A percentile compares a stretch with the other conserved stretches of the same genome.
These are phyloP conservation scores for Oryzias celebensis DNA, from an alignment of 2,113 vertebrate genomes.

Conservation along the genomic window DNA sequence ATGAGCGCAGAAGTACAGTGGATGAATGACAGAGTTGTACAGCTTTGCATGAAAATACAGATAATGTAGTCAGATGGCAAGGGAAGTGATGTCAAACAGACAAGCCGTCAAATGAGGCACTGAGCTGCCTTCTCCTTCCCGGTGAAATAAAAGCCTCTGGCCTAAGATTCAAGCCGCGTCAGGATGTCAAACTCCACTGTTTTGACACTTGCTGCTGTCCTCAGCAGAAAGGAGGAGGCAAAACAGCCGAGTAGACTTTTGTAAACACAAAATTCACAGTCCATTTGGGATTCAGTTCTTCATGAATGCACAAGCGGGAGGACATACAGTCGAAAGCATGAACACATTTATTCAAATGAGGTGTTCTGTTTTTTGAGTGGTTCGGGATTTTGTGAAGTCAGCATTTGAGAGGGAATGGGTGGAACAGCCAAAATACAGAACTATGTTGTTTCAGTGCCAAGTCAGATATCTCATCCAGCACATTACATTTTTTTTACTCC, in stretches of 20 bases:
- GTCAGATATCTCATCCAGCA: slow-evolving; percentile 3
- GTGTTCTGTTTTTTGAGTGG: background rate
- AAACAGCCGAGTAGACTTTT: slow-evolving; percentile 46
- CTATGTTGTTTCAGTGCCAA: slow-evolving; percentile 2
- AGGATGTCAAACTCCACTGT: slow-evolving; percentile 64
- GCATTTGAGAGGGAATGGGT: slow-evolving; percentile 1
- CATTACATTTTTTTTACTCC: slow-evolving; percentile 8
- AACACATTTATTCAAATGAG: background rate
- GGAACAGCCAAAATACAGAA: slow-evolving; percentile 1
- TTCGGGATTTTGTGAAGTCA: background rate
- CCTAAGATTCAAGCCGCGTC: slow-evolving; percentile 63
- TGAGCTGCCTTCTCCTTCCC: slow-evolving; percentile 45
- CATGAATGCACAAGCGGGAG: slow-evolving; percentile 49
- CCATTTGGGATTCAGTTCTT: slow-evolving; percentile 56
- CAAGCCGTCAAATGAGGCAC: slow-evolving; percentile 64
- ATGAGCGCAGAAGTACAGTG: slow-evolving; percentile 14
- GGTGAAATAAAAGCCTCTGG: slow-evolving; percentile 66
- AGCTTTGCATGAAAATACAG: slow-evolving; percentile 55
- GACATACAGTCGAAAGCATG: slow-evolving; percentile 7
- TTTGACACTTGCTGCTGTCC: slow-evolving; percentile 72
- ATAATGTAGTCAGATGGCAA: slow-evolving; percentile 62
- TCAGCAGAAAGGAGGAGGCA: slow-evolving; percentile 65
- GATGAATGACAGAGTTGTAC: background rate
- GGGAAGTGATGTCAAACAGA: slow-evolving; percentile 67
- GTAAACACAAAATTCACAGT: slow-evolving; percentile 60